phyloP scores from a whole-genome alignment of 37 sponge, comb jelly and placozoan genomes.

The Amphimedon queenslandica region DNA sequence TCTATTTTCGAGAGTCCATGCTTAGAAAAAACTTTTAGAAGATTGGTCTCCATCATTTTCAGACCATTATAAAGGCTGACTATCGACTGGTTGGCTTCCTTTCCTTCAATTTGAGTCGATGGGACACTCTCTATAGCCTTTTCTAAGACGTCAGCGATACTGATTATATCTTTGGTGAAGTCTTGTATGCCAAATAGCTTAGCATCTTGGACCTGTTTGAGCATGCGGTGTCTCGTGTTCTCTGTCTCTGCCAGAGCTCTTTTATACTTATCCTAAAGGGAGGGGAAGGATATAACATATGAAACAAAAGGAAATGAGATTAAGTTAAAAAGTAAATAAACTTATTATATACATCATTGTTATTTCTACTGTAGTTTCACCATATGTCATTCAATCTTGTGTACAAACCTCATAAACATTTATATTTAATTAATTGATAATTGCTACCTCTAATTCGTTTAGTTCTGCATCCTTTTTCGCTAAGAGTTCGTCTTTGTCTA shows the following conservation, averaged over 20 bases:
- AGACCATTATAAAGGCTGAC: conserved; percentile 73
- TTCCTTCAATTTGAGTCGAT: conserved; percentile 21
- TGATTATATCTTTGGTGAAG: conserved; percentile 85
- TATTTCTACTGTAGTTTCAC: too few relatives aligned
- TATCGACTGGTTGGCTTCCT: conserved; percentile 40
- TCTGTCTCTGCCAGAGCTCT: conserved; percentile 91
- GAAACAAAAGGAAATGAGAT: not conserved
- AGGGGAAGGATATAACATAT: not conserved
- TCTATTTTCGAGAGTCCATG: conserved; percentile 74
- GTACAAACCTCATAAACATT: too few relatives aligned
- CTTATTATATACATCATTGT: too few relatives aligned
- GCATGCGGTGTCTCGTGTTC: conserved; percentile 72
- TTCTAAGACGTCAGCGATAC: conserved; percentile 90
- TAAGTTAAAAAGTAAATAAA: too few relatives aligned
- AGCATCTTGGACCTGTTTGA: conserved; percentile 80
- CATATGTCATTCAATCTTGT: too few relatives aligned
- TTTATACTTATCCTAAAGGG: conserved; percentile 87
- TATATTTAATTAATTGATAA: too few relatives aligned
- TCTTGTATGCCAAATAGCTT: conserved; percentile 84
- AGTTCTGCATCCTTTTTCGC: not conserved
- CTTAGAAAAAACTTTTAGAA: conserved; percentile 80
- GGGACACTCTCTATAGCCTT: conserved; percentile 81
- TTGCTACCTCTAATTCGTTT: not conserved
- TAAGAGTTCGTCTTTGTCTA: not conserved
- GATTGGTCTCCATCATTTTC: conserved; percentile 76